These are phyloP conservation scores for Helicoverpa armigera DNA, from an alignment of 1,140 invertebrate species.

Conservation along the genomic window DNA sequence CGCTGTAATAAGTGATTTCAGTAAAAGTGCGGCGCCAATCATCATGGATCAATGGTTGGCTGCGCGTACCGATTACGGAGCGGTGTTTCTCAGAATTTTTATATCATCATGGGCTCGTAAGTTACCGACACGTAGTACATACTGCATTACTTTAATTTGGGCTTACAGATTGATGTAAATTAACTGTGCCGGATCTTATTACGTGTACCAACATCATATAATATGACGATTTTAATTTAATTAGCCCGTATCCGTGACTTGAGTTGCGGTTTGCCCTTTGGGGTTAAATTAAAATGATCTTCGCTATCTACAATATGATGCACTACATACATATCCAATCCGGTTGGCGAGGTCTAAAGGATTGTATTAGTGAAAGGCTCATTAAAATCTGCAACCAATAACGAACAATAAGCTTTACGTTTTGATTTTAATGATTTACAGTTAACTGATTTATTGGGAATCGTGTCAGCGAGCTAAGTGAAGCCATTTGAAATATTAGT, in stretches of 20 bases:
- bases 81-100: slow-evolving; percentile 41
- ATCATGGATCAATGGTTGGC: slow-evolving; percentile 43
- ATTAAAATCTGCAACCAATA: slow-evolving; percentile 20
- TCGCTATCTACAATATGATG: slow-evolving; percentile 22
- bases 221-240: slow-evolving; percentile 21
- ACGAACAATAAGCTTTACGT: slow-evolving; percentile 16
- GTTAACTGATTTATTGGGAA: background rate
- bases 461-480: background rate
- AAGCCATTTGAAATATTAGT: background rate
- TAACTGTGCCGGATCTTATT: slow-evolving; percentile 18
- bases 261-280: slow-evolving; percentile 25
- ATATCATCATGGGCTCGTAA: slow-evolving; percentile 42
- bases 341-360: slow-evolving; percentile 25
- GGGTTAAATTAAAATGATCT: slow-evolving; percentile 27
- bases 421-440: slow-evolving; percentile 28
- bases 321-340: slow-evolving; percentile 18
- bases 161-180: slow-evolving; percentile 32
- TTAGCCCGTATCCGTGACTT: slow-evolving; percentile 23
- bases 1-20: slow-evolving; percentile 45
- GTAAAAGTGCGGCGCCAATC: slow-evolving; percentile 38
- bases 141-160: slow-evolving; percentile 38
- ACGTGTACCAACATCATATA: slow-evolving; percentile 13
- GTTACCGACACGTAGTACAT: slow-evolving; percentile 25
- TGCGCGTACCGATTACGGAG: slow-evolving; percentile 29
- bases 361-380: slow-evolving; percentile 41